A percentile compares a stretch with the other conserved stretches of the same genome.
phyloP scores from a whole-genome alignment of 2,888 invertebrate species.

The Andrena dorsata region DNA sequence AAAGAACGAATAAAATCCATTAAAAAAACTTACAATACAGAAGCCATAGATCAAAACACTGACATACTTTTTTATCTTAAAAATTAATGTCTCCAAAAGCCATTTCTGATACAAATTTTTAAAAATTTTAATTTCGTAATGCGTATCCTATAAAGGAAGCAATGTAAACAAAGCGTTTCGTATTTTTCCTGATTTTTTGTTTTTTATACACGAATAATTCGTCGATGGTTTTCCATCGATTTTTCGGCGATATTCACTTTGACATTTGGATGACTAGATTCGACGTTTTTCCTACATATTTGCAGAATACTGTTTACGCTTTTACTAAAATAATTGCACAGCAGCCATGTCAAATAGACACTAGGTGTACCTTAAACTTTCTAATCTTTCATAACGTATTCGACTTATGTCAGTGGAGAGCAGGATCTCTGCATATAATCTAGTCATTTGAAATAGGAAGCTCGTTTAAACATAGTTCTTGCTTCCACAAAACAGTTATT shows the following conservation, averaged over 20 bases:
- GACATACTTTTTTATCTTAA: too few relatives aligned
- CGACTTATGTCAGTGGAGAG: neutral
- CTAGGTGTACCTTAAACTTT: constrained; percentile 7
- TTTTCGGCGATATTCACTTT: neutral
- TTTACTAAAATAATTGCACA: constrained; percentile 25
- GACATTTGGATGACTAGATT: neutral
- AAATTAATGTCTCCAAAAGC: neutral
- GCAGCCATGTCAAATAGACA: constrained; percentile 24
- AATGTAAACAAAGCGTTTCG: too few relatives aligned
- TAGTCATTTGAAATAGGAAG: too few relatives aligned
- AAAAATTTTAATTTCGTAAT: neutral
- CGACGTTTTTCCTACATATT: neutral
- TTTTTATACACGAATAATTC: too few relatives aligned
- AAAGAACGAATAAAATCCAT: too few relatives aligned
- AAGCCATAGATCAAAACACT: too few relatives aligned
- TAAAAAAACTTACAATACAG: too few relatives aligned
- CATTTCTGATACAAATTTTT: neutral
- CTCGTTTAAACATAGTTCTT: too few relatives aligned
- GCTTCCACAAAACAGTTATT: too few relatives aligned
- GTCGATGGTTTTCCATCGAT: neutral
- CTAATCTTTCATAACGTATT: constrained; percentile 4
- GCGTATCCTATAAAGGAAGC: neutral
- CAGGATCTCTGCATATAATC: too few relatives aligned
- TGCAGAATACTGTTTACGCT: constrained; percentile 16
- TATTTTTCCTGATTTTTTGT: too few relatives aligned